A percentile compares a stretch with the other conserved stretches of the same genome.
Evolutionary conservation across 2,113 vertebrate species (phyloP).

Genomic region (Murina feae): DNA sequence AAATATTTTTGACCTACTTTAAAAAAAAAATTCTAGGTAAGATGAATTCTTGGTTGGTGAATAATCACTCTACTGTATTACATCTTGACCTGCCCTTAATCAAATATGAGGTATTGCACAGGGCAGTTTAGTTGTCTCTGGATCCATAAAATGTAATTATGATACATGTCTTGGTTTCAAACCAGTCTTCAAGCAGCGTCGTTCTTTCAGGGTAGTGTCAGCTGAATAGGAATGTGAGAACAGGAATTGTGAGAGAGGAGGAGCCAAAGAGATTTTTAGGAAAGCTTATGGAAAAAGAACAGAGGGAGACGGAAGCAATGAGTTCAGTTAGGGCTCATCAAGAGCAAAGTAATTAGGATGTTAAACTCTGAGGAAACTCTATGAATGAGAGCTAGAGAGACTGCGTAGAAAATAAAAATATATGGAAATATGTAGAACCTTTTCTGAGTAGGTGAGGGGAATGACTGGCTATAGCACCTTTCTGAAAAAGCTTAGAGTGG

Average conservation of each 20-base stretch:
- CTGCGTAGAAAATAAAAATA: not conserved
- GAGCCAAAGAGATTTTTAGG: not conserved
- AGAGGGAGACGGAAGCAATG: not conserved
- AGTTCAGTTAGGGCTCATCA: not conserved
- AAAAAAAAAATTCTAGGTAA: not conserved
- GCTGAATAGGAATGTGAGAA: not conserved
- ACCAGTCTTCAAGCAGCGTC: not conserved
- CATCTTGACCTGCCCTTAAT: not conserved
- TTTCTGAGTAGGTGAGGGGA: not conserved
- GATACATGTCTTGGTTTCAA: not conserved
- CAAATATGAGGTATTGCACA: not conserved
- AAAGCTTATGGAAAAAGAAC: not conserved
- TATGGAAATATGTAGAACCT: not conserved
- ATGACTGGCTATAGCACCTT: not conserved
- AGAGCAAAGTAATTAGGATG: not conserved
- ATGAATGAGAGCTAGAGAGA: not conserved
- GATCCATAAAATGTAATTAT: not conserved
- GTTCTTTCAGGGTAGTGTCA: not conserved
- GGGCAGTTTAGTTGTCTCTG: not conserved
- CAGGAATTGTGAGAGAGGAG: not conserved
- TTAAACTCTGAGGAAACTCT: not conserved
- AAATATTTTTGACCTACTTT: constrained; percentile 22
- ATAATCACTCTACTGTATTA: not conserved
- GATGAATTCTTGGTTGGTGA: not conserved
- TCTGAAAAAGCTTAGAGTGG: not conserved